These are phyloP conservation scores for Himalopsyche kuldschensis DNA, from an alignment of 2,888 invertebrate genomes.

Conservation along the genomic window DNA sequence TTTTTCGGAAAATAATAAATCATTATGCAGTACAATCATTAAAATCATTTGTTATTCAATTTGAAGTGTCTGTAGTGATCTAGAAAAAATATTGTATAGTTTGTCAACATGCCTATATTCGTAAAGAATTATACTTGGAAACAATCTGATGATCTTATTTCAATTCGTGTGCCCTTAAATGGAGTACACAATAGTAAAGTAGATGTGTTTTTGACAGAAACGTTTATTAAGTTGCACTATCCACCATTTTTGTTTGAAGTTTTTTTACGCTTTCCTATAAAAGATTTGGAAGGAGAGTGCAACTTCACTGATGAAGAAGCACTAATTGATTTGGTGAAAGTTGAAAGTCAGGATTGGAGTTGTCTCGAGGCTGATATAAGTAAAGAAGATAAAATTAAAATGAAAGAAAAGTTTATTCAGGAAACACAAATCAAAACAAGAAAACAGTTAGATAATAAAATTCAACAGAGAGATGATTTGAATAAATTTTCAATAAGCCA, in stretches of 20 bases:
- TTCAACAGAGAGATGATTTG: constrained; percentile 57
- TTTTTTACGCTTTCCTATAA: constrained; percentile 65
- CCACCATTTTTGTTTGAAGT: constrained; percentile 76
- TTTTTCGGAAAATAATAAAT: not conserved
- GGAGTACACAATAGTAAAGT: constrained; percentile 65
- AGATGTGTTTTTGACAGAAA: constrained; percentile 69
- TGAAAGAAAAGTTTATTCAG: constrained; percentile 61
- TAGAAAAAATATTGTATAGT: not conserved
- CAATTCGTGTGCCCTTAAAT: constrained; percentile 68
- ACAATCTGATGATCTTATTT: constrained; percentile 64
- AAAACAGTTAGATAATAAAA: constrained; percentile 57
- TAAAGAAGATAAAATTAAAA: constrained; percentile 59
- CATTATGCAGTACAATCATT: not conserved
- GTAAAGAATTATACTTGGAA: constrained; percentile 78
- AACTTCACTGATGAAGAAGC: constrained; percentile 64
- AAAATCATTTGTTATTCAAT: not conserved
- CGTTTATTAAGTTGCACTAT: constrained; percentile 73
- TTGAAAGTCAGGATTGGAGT: constrained; percentile 60
- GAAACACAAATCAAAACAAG: constrained; percentile 60
- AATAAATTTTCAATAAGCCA: constrained; percentile 59
- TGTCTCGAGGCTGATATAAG: constrained; percentile 58
- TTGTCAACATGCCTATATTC: constrained; percentile 66
- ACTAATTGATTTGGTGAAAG: constrained; percentile 68
- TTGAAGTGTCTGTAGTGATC: not conserved
- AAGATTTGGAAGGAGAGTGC: constrained; percentile 66